A percentile compares a stretch with the other conserved stretches of the same genome.
phyloP scores from a whole-genome alignment of 2,113 vertebrate genomes.

The Platysternon megacephalum region DNA sequence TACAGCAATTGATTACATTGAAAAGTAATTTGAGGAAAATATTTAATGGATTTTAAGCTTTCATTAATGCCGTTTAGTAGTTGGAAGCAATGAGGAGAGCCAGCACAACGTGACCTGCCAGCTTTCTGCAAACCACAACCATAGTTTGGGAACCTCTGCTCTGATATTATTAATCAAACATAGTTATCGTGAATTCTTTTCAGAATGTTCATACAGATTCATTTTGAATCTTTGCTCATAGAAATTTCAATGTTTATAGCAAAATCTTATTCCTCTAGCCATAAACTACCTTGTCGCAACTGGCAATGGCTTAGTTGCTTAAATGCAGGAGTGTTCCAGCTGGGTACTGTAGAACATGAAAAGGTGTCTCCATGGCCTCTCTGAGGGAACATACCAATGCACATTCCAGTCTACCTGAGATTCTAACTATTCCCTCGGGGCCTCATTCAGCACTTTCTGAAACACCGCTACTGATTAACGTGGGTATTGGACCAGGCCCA shows the following conservation, averaged over 20 bases:
- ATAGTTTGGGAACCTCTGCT: neutral
- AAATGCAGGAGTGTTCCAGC: neutral
- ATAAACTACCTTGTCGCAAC: neutral
- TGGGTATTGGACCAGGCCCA: neutral
- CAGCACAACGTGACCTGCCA: neutral
- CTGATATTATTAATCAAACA: accelerated
- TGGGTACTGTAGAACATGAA: neutral
- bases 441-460: neutral
- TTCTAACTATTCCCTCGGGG: neutral
- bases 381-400: neutral
- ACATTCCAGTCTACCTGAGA: neutral
- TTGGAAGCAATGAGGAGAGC: neutral
- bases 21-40: neutral
- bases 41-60: neutral
- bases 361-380: neutral
- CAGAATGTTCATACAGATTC: neutral
- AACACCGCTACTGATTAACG: neutral
- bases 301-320: neutral
- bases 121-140: neutral
- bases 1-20: neutral
- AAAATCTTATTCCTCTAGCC: neutral
- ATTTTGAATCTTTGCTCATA: neutral
- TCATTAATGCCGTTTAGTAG: neutral
- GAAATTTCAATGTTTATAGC: neutral
- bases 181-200: neutral